Conservation (phyloP, 2,888 invertebrate species). For the Aporophyla lueneburgensis region DNA sequence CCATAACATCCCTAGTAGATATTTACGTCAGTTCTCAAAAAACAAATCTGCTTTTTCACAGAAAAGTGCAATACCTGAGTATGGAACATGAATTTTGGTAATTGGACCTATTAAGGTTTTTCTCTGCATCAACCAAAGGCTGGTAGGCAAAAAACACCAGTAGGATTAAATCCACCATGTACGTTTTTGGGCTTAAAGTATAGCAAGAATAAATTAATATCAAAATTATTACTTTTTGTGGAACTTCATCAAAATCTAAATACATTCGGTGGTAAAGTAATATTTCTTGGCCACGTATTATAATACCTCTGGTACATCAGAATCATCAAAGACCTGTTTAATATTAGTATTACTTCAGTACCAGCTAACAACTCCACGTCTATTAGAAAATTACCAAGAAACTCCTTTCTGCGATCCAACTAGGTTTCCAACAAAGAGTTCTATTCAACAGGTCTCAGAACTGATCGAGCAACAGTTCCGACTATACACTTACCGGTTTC, state of each 20-base stretch:
- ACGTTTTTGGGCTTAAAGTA: no score
- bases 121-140: no score
- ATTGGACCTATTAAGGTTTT: no score
- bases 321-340: not conserved
- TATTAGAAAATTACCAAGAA: conserved; percentile 27
- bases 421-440: conserved; percentile 41
- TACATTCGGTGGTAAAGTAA: not conserved
- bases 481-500: conserved; percentile 13
- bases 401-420: conserved; percentile 23
- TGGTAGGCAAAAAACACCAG: no score
- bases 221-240: not conserved
- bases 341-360: no score
- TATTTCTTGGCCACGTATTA: not conserved
- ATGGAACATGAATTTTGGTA: no score
- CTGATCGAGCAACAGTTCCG: conserved; percentile 44
- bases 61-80: no score
- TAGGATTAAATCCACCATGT: no score
- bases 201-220: no score
- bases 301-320: not conserved
- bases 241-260: not conserved
- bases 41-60: no score
- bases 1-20: no score
- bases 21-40: no score
- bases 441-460: conserved; percentile 73
- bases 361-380: not conserved